A percentile compares a stretch with the other conserved stretches of the same genome.
Conservation (phyloP, 1,140 invertebrate species). For the Philaenus spumarius region DNA sequence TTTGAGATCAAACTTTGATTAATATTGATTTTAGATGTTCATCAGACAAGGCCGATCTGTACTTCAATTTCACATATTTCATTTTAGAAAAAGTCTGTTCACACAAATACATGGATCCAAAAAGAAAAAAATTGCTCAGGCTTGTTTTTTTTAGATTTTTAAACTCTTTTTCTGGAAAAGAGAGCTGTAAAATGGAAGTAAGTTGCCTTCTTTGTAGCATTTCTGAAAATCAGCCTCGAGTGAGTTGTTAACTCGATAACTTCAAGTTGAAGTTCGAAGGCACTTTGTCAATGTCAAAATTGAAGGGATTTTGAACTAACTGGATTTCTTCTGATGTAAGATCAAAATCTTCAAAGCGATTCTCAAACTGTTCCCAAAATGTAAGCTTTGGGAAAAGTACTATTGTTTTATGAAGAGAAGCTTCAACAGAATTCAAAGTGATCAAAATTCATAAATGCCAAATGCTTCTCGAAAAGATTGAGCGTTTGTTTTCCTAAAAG, state of each 20-base stretch:
- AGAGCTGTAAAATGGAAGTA: not conserved
- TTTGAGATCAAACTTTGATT: not conserved
- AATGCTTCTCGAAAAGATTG: too few species aligned
- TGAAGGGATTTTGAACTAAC: not conserved
- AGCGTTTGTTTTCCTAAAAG: too few species aligned
- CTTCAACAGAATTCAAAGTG: too few species aligned
- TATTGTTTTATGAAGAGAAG: too few species aligned
- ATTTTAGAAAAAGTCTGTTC: too few species aligned
- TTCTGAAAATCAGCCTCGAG: not conserved
- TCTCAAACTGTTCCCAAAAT: not conserved
- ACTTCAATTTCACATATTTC: too few species aligned
- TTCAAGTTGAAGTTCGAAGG: not conserved
- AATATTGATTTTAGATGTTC: not conserved
- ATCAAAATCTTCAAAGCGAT: not conserved
- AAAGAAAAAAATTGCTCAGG: not conserved
- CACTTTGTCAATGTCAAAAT: slow-evolving; percentile 5
- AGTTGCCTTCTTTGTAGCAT: not conserved
- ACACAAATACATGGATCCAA: too few species aligned
- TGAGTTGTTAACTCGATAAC: not conserved
- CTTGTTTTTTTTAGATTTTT: not conserved
- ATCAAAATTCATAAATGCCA: too few species aligned
- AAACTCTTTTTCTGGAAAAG: not conserved
- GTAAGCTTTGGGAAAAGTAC: not conserved
- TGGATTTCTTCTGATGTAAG: not conserved
- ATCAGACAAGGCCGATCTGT: too few species aligned